These are phyloP conservation scores for Eulemur rufifrons DNA, from an alignment of 2,113 vertebrate species.

Conservation along the genomic window DNA sequence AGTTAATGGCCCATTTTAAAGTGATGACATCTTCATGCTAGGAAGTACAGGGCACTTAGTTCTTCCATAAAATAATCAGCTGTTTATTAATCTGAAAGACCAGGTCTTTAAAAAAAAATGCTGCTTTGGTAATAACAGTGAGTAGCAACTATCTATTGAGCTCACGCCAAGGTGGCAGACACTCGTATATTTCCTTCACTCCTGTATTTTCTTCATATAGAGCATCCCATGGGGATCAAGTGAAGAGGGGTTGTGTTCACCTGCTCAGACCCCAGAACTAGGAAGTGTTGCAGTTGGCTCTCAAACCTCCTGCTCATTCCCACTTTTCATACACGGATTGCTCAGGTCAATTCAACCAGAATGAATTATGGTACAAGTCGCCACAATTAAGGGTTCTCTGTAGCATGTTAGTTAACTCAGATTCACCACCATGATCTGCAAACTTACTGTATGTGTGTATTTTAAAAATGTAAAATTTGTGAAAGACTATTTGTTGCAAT, in stretches of 20 bases:
- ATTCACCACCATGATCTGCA: constrained; percentile 16
- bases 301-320: not conserved
- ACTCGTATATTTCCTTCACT: not conserved
- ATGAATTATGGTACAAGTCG: constrained; percentile 38
- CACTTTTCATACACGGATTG: not conserved
- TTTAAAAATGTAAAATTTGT: not conserved
- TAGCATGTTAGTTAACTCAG: constrained; percentile 63
- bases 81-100: constrained; percentile 16
- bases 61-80: constrained; percentile 31
- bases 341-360: constrained; percentile 25
- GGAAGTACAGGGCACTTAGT: not conserved
- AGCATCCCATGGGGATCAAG: not conserved
- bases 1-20: constrained; percentile 33
- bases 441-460: not conserved
- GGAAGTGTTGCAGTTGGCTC: not conserved
- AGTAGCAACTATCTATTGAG: not conserved
- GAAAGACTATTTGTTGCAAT: not conserved
- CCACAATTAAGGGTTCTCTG: constrained; percentile 49
- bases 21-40: not conserved
- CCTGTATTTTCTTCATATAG: not conserved
- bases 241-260: not conserved
- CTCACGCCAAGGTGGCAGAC: not conserved
- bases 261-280: not conserved
- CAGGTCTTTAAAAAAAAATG: not conserved
- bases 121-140: not conserved